Evolutionary conservation across 2,113 vertebrate genomes (phyloP).

Genomic region (Phaetusa simplex): DNA sequence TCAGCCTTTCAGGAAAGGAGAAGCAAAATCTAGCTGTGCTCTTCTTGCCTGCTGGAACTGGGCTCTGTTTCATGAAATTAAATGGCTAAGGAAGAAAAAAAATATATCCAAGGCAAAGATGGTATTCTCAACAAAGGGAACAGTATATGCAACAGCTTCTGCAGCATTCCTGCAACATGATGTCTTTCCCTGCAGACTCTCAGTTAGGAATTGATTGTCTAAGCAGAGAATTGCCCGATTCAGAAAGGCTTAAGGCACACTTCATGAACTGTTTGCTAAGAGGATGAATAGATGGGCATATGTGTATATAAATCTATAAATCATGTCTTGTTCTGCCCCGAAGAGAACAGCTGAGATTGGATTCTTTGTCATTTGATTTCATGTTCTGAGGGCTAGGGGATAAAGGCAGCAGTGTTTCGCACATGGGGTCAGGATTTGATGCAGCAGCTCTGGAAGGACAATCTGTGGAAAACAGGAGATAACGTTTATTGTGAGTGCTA

Average conservation of each 20-base stretch:
- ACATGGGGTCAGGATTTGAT: neutral
- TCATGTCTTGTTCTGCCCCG: neutral
- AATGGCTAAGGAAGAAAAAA: constrained; percentile 20
- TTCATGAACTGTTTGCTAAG: constrained; percentile 51
- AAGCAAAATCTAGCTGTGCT: constrained; percentile 61
- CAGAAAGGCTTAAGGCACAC: constrained; percentile 40
- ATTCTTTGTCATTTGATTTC: neutral
- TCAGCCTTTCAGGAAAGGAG: constrained; percentile 73
- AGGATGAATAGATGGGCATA: constrained; percentile 47
- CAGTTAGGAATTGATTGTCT: constrained; percentile 47
- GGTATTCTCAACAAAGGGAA: constrained; percentile 58
- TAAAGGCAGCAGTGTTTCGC: neutral
- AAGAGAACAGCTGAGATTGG: neutral
- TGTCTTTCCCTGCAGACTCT: constrained; percentile 41
- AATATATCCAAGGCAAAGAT: constrained; percentile 41
- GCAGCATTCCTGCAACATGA: constrained; percentile 48
- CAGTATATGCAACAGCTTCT: constrained; percentile 11
- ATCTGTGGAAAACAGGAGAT: neutral
- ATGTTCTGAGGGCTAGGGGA: neutral
- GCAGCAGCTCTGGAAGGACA: neutral
- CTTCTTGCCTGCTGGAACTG: constrained; percentile 65
- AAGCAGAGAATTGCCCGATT: constrained; percentile 58
- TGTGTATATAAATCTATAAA: constrained; percentile 15
- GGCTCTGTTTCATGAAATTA: constrained; percentile 65
- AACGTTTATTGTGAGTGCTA: neutral